phyloP scores from a whole-genome alignment of 2,888 invertebrate species.

The Ennomos fuscantarius region DNA sequence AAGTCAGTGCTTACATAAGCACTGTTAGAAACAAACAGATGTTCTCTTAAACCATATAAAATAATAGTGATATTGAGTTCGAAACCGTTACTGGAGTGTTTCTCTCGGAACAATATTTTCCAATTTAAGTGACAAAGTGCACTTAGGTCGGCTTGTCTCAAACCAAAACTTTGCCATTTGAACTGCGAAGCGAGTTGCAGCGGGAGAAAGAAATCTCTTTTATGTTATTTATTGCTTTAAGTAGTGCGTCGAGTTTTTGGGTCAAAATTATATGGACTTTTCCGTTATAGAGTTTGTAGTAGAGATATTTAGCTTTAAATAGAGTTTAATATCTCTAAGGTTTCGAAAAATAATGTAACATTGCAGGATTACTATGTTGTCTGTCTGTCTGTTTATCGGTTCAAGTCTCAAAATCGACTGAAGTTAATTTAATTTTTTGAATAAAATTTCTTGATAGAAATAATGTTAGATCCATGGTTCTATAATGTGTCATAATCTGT shows the following conservation, averaged over 20 bases:
- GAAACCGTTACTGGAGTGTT: conserved; percentile 63
- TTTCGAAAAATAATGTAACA: no score
- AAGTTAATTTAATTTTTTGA: no score
- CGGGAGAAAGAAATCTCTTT: conserved; percentile 54
- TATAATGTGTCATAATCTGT: no score
- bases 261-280: conserved; percentile 4
- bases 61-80: conserved; percentile 58
- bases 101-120: conserved; percentile 80
- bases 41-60: conserved; percentile 39
- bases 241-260: conserved; percentile 29
- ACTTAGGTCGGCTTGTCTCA: conserved; percentile 80
- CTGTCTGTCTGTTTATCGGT: no score
- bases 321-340: neutral
- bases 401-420: no score
- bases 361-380: no score
- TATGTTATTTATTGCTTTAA: conserved; percentile 51
- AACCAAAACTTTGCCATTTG: conserved; percentile 83
- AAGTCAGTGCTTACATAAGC: no score
- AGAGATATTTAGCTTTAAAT: neutral
- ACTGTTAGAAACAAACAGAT: no score
- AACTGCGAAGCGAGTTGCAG: conserved; percentile 73
- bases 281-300: no score
- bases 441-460: no score
- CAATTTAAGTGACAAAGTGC: conserved; percentile 85
- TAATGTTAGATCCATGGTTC: no score